Conservation (phyloP, 1,140 invertebrate genomes). For the Mylabris phalerata region DNA sequence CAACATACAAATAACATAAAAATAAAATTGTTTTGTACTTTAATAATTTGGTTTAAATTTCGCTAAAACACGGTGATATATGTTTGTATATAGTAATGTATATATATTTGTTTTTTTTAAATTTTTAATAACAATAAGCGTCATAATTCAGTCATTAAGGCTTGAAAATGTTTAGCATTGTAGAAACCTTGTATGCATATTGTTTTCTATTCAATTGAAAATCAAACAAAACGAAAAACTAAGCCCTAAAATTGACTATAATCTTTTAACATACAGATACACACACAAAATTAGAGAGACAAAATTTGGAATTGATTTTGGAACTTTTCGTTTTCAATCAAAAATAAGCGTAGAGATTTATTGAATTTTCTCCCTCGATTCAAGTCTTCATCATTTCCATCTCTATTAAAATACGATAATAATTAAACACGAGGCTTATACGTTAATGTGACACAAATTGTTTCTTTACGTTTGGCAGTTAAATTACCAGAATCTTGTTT, state of each 20-base stretch:
- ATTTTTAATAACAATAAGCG: background rate
- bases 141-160: constrained; percentile 6
- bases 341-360: constrained; percentile 11
- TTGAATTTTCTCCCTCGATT: constrained; percentile 1
- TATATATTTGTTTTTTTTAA: no score
- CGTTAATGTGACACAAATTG: constrained; percentile 56
- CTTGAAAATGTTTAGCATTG: background rate
- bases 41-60: no score
- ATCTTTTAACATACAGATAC: no score
- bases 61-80: no score
- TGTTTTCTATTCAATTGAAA: background rate
- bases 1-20: no score
- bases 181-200: no score
- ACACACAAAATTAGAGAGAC: no score
- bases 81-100: no score
- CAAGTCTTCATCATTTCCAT: background rate
- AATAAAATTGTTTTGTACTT: no score
- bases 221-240: background rate
- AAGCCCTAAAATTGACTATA: background rate
- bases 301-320: no score
- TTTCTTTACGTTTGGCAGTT: constrained; percentile 54
- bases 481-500: constrained; percentile 37
- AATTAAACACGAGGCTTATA: constrained; percentile 58
- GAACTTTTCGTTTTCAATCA: no score
- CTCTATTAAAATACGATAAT: background rate